Conservation (phyloP, 37 sponge, comb jelly and placozoan genomes). For the Diacarnus erythraeanus region DNA sequence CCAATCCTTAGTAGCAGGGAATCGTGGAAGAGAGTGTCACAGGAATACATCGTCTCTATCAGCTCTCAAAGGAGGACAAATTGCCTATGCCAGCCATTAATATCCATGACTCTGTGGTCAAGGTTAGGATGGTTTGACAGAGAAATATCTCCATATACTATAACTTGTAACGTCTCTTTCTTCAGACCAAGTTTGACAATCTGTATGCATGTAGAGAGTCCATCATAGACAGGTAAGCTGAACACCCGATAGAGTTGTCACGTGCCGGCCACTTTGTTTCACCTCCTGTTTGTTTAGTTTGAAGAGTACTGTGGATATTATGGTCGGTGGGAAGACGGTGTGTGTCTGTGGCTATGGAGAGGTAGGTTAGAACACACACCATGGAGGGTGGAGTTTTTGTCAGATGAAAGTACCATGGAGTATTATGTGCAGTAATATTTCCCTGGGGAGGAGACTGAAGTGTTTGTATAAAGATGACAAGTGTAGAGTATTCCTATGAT, state of each 20-base stretch:
- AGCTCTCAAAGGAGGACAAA: constrained; percentile 71
- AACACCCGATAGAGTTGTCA: not conserved
- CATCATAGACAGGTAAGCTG: constrained; percentile 75
- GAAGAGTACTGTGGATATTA: constrained; percentile 80
- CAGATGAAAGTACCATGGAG: too few relatives aligned
- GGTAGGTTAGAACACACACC: constrained; percentile 33
- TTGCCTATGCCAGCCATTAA: constrained; percentile 89
- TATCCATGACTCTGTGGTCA: constrained; percentile 88
- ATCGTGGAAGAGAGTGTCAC: constrained; percentile 90
- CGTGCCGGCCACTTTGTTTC: not conserved
- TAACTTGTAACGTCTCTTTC: not conserved
- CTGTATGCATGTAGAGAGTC: constrained; percentile 80
- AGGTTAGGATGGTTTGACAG: constrained; percentile 31
- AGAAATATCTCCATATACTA: not conserved
- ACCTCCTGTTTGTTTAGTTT: constrained; percentile 35
- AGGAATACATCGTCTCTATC: constrained; percentile 86
- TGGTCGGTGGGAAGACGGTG: constrained; percentile 84
- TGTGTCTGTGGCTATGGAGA: constrained; percentile 91
- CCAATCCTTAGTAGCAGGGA: too few relatives aligned
- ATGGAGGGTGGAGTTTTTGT: too few relatives aligned
- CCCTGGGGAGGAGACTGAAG: too few relatives aligned
- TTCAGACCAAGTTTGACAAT: constrained; percentile 91
- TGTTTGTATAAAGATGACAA: too few relatives aligned
- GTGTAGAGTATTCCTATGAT: too few relatives aligned
- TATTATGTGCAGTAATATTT: too few relatives aligned